Evolutionary conservation across 2,797 vertebrate species (phyloP).

Genomic region (Decapterus maruadsi): DNA sequence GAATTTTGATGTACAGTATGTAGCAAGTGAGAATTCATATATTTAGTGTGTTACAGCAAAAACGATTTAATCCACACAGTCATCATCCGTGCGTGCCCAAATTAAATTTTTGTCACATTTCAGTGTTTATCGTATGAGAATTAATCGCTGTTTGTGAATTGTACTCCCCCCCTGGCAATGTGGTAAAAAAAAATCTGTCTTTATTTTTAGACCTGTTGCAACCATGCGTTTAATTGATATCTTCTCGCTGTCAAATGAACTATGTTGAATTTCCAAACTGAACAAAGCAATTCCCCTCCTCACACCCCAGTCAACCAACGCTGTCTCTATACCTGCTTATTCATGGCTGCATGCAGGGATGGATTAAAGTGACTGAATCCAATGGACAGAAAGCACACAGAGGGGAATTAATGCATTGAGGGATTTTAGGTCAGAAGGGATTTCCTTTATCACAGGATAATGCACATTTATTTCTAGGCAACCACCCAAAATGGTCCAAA

Average conservation of each 20-base stretch:
- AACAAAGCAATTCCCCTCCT: background rate
- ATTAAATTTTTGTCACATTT: background rate
- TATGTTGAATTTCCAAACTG: background rate
- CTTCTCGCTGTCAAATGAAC: background rate
- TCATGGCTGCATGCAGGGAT: background rate
- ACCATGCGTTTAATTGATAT: background rate
- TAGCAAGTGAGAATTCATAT: too few species aligned
- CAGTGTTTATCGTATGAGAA: background rate
- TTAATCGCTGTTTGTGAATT: background rate
- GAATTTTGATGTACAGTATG: too few species aligned
- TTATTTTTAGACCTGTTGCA: background rate
- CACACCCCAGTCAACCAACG: background rate
- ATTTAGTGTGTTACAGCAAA: too few species aligned
- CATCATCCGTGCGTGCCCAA: background rate
- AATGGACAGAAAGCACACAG: background rate
- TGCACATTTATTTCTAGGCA: slow-evolving; percentile 33
- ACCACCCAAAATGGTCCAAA: slow-evolving; percentile 21
- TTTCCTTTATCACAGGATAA: slow-evolving; percentile 27
- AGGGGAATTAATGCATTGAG: slow-evolving; percentile 22
- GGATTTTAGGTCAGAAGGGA: slow-evolving; percentile 11
- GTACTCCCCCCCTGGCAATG: background rate
- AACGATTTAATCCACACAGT: too few species aligned
- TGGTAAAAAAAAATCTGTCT: slow-evolving; percentile 12
- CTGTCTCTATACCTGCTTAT: slow-evolving; percentile 11
- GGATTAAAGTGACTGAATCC: slow-evolving; percentile 23